A percentile compares a stretch with the other conserved stretches of the same genome.
These are phyloP conservation scores for Rhingia rostrata DNA, from an alignment of 2,888 invertebrate species.

Conservation along the genomic window DNA sequence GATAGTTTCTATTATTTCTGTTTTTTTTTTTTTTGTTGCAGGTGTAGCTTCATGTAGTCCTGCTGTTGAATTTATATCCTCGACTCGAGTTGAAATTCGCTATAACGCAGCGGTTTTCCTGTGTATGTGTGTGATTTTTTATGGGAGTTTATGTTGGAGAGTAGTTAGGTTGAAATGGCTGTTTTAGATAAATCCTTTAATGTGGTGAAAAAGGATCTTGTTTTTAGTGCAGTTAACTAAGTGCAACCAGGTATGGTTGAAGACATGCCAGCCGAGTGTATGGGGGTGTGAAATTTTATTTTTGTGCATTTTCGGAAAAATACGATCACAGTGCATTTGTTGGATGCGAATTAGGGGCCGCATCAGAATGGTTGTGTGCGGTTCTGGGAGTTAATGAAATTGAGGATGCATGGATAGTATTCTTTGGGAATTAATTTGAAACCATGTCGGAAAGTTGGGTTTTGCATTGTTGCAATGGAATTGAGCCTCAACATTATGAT, in stretches of 20 bases:
- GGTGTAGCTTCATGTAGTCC: conserved; percentile 50
- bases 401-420: conserved; percentile 29
- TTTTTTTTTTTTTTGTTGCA: conserved; percentile 36
- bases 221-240: conserved; percentile 47
- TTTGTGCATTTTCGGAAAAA: conserved; percentile 40
- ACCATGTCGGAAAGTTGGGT: conserved; percentile 43
- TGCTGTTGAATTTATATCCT: conserved; percentile 53
- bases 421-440: conserved; percentile 61
- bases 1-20: no score
- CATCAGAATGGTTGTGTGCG: conserved; percentile 9
- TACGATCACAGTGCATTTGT: conserved; percentile 45
- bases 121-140: background rate
- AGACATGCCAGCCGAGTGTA: background rate
- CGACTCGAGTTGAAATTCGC: conserved; percentile 12
- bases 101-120: conserved; percentile 19
- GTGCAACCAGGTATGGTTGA: conserved; percentile 23
- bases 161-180: conserved; percentile 49
- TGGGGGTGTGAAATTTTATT: conserved; percentile 11
- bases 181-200: conserved; percentile 66
- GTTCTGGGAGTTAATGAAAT: conserved; percentile 49
- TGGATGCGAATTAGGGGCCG: conserved; percentile 1
- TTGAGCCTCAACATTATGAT: conserved; percentile 19
- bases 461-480: conserved; percentile 46
- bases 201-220: conserved; percentile 41
- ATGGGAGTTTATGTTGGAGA: background rate